phyloP scores from a whole-genome alignment of 2,113 vertebrate species.

The Hippolais icterina region DNA sequence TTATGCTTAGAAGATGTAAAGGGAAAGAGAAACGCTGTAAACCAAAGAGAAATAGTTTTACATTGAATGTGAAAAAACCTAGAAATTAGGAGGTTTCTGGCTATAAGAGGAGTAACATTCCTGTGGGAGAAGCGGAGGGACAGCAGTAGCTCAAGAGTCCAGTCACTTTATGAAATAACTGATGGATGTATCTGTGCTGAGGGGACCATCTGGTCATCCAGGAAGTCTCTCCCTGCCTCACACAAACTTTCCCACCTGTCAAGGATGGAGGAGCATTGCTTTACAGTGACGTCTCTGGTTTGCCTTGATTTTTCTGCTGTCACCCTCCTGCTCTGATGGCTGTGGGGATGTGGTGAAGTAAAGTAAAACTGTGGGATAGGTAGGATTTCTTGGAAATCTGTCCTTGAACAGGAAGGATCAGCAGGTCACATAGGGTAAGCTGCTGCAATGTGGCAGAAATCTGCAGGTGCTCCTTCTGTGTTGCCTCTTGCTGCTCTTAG shows the following conservation, averaged over 20 bases:
- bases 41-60: not conserved
- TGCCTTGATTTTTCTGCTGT: not conserved
- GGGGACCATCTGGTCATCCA: too few species aligned
- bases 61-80: too few species aligned
- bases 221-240: not conserved
- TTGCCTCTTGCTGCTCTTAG: not conserved
- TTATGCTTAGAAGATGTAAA: not conserved
- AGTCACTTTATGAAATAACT: not conserved
- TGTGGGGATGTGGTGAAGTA: not conserved
- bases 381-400: not conserved
- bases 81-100: not conserved
- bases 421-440: not conserved
- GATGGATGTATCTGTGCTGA: not conserved
- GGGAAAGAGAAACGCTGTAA: not conserved
- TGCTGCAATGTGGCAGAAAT: not conserved
- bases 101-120: not conserved
- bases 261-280: not conserved
- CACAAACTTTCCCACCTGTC: not conserved
- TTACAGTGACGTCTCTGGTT: not conserved
- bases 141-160: not conserved
- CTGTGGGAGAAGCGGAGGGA: not conserved
- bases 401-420: not conserved
- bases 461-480: not conserved
- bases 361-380: not conserved
- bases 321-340: not conserved